phyloP scores from a whole-genome alignment of 1,140 invertebrate species.

The Thereuonema tuberculata region DNA sequence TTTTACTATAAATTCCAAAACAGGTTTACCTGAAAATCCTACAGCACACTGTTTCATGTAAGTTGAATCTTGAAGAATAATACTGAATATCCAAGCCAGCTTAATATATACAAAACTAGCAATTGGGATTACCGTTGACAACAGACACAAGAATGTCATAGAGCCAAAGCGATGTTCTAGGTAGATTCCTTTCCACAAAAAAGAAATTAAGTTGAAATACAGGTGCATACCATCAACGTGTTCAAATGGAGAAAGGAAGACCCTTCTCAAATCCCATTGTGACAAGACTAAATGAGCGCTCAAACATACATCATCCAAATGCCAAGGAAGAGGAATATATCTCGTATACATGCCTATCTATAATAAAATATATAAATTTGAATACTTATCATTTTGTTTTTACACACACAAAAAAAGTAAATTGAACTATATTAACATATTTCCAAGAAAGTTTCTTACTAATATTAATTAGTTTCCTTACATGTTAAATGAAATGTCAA shows the following conservation, averaged over 20 bases:
- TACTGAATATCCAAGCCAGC: constrained; percentile 27
- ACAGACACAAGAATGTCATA: constrained; percentile 41
- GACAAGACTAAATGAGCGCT: constrained; percentile 40
- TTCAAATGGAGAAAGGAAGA: constrained; percentile 46
- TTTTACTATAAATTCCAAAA: constrained; percentile 3
- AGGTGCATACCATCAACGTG: constrained; percentile 57
- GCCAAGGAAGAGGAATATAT: constrained; percentile 40
- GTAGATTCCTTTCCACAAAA: constrained; percentile 45
- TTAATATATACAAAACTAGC: constrained; percentile 41
- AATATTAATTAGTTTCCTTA: too few species aligned
- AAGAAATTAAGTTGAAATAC: constrained; percentile 59
- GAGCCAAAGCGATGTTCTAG: constrained; percentile 43
- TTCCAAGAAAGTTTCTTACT: too few species aligned
- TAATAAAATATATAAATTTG: constrained; percentile 15
- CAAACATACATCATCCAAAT: constrained; percentile 42
- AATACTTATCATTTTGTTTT: neutral
- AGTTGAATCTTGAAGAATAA: constrained; percentile 20
- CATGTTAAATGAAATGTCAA: too few species aligned
- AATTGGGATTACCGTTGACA: constrained; percentile 40
- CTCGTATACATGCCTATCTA: constrained; percentile 37
- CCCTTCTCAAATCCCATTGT: constrained; percentile 40
- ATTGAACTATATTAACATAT: too few species aligned
- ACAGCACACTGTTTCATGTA: constrained; percentile 45
- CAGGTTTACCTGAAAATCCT: constrained; percentile 49
- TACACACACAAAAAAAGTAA: too few species aligned